Conservation (phyloP, 2,888 invertebrate species). For the Ornithoptera alexandrae region DNA sequence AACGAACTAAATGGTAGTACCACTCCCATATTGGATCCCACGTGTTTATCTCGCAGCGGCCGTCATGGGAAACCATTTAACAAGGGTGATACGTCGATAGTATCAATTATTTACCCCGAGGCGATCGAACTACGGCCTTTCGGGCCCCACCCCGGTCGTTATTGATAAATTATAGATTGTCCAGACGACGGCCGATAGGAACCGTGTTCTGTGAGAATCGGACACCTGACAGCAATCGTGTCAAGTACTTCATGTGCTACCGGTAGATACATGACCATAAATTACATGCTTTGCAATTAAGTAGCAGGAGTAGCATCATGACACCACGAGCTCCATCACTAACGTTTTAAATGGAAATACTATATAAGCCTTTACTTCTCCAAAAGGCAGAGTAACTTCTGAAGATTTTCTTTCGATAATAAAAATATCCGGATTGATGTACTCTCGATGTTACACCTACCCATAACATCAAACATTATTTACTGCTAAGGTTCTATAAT, state of each 20-base stretch:
- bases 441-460: too few species aligned
- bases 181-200: constrained; percentile 6
- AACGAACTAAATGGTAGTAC: constrained; percentile 34
- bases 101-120: constrained; percentile 64
- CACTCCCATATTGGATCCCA: constrained; percentile 43
- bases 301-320: too few species aligned
- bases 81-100: constrained; percentile 68
- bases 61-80: constrained; percentile 70
- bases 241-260: background rate
- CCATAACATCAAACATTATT: too few species aligned
- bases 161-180: constrained; percentile 52
- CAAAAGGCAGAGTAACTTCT: too few species aligned
- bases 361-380: too few species aligned
- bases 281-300: background rate
- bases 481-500: too few species aligned
- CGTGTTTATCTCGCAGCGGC: constrained; percentile 43
- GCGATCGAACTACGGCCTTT: constrained; percentile 42
- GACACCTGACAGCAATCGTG: constrained; percentile 5
- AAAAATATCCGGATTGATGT: too few species aligned
- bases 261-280: background rate
- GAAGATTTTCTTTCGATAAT: too few species aligned
- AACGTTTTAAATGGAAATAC: too few species aligned
- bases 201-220: constrained; percentile 5
- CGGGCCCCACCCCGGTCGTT: constrained; percentile 36
- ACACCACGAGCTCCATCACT: too few species aligned